Evolutionary conservation across 1,140 invertebrate genomes (phyloP), one percentile per base, ranked within the genome.

Genomic region (Drosophila albomicans): DNA sequence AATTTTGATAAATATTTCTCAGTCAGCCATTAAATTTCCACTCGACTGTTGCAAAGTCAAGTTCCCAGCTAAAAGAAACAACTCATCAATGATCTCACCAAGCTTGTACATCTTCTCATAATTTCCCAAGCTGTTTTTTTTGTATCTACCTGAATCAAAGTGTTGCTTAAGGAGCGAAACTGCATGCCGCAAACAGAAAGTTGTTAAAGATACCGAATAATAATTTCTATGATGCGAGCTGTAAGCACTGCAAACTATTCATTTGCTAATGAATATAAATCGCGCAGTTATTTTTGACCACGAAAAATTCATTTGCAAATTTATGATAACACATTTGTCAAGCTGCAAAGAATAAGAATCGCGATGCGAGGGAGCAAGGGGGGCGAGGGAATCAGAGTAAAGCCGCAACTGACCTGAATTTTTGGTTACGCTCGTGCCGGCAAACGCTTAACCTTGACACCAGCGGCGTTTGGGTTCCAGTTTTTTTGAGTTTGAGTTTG

Each of bases 371-470:
- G 30, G 4, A 52, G 49, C 1, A 5, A 3, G 20, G 20, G 16
- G 20, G 1, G 54, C 32, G 28, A 15, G 11, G 30, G 30, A n/a
- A 52, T 25, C 20, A 5, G 15, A 32, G 15, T 25, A 28, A 45
- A 65, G 68, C 72, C 16, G 48, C 48, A 71, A 57, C 51, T 85
- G 85, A 89, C 85, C 85, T 77, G 75, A 73, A 81, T 89, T 89
- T 89, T 80, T 77, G 71, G 57, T 72, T 79, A 75, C 74, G 85
- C 85, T 81, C 77, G 80, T 88, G 84, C 77, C 78, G 64, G 54
- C 45, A 69, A 71, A 78, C 51, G 81, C 54, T 89, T 89, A 89
- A 89, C 85, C 85, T 89, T 89, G 85, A 89, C 85, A 81, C 81
- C 69, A 58, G 66, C 81, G 62, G 69, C 62, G 30, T 30, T 64